Evolutionary conservation across 2,113 vertebrate species (phyloP), one percentile per base, ranked within the genome.

Genomic region (Misgurnus anguillicaudatus): DNA sequence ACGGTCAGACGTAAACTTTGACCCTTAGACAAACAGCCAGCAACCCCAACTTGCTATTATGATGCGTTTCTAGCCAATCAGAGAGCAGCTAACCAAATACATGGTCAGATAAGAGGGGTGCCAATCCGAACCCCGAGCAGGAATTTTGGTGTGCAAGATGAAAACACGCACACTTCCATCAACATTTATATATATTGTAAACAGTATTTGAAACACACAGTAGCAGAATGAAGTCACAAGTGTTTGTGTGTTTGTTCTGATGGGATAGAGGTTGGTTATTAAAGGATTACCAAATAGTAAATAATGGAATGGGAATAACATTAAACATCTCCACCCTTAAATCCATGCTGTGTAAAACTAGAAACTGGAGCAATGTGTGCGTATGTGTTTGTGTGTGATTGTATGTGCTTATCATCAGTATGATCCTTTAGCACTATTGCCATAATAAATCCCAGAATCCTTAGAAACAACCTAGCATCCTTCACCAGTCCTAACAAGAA

Each of bases 141-240:
- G n/a, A n/a, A n/a, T n/a, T n/a, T n/a, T n/a, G n/a, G n/a, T n/a
- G n/a, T n/a, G n/a, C n/a, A n/a, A n/a, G n/a, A n/a, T 66, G 24
- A 8, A n/a, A 42, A 67, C 19, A 10, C 24, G 24, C 24, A 31
- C 42, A 11, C 53, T n/a, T n/a, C n/a, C 19, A 24, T 47, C 45
- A 24, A 19, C 39, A 84, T 87, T 87, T 91, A 86, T 89, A 67
- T 89, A 67, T 78, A 88, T 88, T 90, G 89, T 90, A 77, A 2
- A 45, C 42, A 9, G 42, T 6, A 63, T 82, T 74, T 71, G 68
- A 74, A 84, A 81, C 87, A 87, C 77, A 86, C 84, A 79, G 83
- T 75, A 70, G 63, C 77, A 81, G 75, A 75, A 86, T 91, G 89
- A 92, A 85, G 89, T 92, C 89, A 92, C 90, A 79, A 58, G 67